A percentile compares a stretch with the other conserved stretches of the same genome.
These are phyloP conservation scores for Mycteria americana DNA, from an alignment of 2,797 vertebrate species.

Conservation along the genomic window DNA sequence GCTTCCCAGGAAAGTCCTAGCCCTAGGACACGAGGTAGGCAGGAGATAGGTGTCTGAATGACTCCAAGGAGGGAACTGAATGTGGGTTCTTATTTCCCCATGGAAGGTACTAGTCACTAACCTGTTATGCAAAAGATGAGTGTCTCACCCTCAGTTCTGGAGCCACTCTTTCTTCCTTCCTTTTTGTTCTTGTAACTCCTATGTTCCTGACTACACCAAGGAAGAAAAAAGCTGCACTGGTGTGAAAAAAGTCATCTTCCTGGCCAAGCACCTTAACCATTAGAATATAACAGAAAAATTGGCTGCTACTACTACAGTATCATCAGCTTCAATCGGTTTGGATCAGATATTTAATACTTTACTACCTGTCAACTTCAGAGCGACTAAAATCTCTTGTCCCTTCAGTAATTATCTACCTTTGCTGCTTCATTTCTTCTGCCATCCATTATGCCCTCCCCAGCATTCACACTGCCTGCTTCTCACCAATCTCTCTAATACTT, in stretches of 20 bases:
- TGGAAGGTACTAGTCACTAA: neutral
- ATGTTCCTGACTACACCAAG: neutral
- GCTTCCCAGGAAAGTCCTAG: neutral
- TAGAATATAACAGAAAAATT: neutral
- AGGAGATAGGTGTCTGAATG: neutral
- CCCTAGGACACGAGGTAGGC: rapidly evolving
- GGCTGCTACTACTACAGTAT: neutral
- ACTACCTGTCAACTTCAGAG: neutral
- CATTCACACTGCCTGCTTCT: neutral
- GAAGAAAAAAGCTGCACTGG: neutral
- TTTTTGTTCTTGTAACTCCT: neutral
- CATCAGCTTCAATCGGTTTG: neutral
- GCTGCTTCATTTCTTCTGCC: slow-evolving; percentile 14
- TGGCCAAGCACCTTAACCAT: neutral
- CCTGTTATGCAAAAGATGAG: neutral
- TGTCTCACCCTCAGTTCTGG: neutral
- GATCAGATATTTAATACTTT: neutral
- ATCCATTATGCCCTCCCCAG: neutral
- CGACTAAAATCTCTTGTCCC: neutral
- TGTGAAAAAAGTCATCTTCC: neutral
- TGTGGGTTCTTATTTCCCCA: neutral
- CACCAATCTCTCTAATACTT: neutral
- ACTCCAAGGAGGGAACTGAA: neutral
- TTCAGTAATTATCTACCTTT: slow-evolving; percentile 8
- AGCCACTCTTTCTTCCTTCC: neutral